These are phyloP conservation scores for Poeciliopsis paucimaculata DNA, from an alignment of 2,797 vertebrate genomes.

Conservation along the genomic window DNA sequence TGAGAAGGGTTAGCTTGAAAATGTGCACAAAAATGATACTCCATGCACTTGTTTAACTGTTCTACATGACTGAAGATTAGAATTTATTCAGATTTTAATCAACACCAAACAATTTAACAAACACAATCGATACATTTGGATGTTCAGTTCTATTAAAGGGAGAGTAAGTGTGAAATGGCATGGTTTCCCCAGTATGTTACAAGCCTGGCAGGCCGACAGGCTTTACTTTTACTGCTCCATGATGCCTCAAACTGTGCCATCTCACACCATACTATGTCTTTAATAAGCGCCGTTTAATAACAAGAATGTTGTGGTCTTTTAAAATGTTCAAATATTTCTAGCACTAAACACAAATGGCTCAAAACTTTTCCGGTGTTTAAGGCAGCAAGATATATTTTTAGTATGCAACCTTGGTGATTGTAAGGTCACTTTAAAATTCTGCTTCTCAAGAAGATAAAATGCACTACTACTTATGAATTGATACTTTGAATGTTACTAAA, in stretches of 20 bases:
- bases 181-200: too few species aligned
- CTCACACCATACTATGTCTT: too few species aligned
- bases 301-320: background rate
- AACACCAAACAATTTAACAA: conserved; percentile 15
- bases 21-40: background rate
- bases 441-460: background rate
- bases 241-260: too few species aligned
- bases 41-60: conserved; percentile 11
- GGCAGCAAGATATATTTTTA: background rate
- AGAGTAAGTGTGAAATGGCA: too few species aligned
- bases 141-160: background rate
- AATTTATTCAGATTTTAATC: conserved; percentile 11
- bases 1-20: background rate
- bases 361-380: background rate
- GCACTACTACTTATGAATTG: background rate
- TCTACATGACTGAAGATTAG: conserved; percentile 16
- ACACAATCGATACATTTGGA: conserved; percentile 13
- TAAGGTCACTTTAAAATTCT: background rate
- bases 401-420: background rate
- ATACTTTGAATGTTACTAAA: background rate
- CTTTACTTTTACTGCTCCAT: too few species aligned
- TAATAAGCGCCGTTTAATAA: background rate
- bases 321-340: background rate
- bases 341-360: background rate
- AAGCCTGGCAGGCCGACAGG: too few species aligned